Conservation (phyloP, 2,797 vertebrate species). For the Cryptoprocta ferox region DNA sequence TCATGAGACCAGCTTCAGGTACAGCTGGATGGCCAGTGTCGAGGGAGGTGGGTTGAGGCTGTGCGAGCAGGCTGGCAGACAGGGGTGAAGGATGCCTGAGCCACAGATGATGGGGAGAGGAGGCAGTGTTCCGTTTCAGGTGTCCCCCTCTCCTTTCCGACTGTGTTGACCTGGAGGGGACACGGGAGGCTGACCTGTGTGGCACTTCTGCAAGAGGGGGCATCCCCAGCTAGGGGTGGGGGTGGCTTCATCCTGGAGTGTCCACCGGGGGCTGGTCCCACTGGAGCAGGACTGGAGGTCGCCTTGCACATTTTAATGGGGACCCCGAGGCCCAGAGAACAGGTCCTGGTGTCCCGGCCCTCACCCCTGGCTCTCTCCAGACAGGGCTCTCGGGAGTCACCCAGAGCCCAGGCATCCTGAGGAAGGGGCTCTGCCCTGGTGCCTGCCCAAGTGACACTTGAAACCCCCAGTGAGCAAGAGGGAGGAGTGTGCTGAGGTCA, state of each 20-base stretch:
- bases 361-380: background rate
- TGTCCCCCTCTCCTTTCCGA: background rate
- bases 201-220: background rate
- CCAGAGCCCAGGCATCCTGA: background rate
- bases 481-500: background rate
- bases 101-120: background rate
- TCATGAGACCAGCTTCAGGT: background rate
- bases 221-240: background rate
- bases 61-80: background rate
- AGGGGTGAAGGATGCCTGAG: background rate
- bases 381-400: background rate
- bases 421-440: background rate
- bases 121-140: background rate
- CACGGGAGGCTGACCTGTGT: background rate
- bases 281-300: background rate
- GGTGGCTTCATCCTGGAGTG: background rate
- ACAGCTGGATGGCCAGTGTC: rapidly evolving
- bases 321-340: background rate
- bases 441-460: background rate
- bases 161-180: background rate
- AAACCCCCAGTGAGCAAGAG: background rate
- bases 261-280: background rate
- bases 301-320: background rate
- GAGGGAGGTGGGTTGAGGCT: background rate
- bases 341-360: background rate